Evolutionary conservation across 1,140 invertebrate species (phyloP), one percentile per base, ranked within the genome.

Genomic region (Brachionus calyciflorus): DNA sequence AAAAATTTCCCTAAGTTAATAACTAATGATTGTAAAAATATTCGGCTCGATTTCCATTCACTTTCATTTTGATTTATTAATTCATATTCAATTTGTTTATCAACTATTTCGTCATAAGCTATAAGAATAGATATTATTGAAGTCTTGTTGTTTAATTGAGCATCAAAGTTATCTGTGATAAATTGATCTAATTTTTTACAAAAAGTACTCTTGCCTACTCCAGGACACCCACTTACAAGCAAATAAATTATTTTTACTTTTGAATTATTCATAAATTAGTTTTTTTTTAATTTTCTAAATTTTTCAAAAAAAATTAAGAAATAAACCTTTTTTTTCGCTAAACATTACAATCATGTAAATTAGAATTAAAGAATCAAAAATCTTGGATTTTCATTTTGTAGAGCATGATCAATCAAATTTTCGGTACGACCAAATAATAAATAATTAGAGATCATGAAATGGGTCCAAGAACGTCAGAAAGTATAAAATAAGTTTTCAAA

Each of bases 201-300:
- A 70, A 73, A 55, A n/a, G 69, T 51, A 0, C 46, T 73, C 9
- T 73, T 73, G 21, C 69, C 69, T 24, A 73, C 33, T 17, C 69
- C 69, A 17, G 69, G 69, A 21, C 14, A 24, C 10, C 69, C 69
- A n/a, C 44, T 26, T 24, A 51, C 17, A 3, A 73, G 46, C 4
- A 49, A 2, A 73, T 37, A 60, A 19, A 26, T 17, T 2, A 19
- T 30, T 1, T 60, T 60, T 28, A 33, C n/a, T 37, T 14, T 12
- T 17, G 4, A 10, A 3, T 6, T 1, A 19, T 60, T 21, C 28
- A 60, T 40, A n/a, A n/a, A n/a, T n/a, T n/a, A n/a, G n/a, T n/a
- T n/a, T n/a, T n/a, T n/a, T n/a, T n/a, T n/a, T n/a, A n/a, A n/a
- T n/a, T n/a, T n/a, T n/a, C n/a, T n/a, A n/a, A n/a, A n/a, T n/a